phyloP scores from a whole-genome alignment of 1,140 invertebrate species.

The Ceratosolen fusciceps region DNA sequence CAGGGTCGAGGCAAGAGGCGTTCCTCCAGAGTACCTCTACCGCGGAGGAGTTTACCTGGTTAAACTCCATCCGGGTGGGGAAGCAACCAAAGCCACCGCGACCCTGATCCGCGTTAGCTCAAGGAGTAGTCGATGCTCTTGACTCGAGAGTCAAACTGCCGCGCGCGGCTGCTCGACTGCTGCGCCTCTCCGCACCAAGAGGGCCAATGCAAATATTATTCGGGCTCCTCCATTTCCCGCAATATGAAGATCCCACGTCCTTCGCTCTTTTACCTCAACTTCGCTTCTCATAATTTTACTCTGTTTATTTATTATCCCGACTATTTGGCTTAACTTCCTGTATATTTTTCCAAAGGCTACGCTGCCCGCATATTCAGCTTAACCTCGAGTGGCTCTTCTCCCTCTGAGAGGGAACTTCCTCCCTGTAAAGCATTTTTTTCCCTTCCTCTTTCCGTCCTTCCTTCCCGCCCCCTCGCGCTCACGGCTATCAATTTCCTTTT shows the following conservation, averaged over 20 bases:
- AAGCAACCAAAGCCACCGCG: not conserved
- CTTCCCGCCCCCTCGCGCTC: too few relatives aligned
- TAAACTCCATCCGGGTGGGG: slow-evolving; percentile 1
- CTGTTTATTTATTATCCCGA: not conserved
- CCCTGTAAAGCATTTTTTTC: too few relatives aligned
- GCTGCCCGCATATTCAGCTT: not conserved
- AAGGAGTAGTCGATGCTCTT: slow-evolving; percentile 39
- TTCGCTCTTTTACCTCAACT: not conserved
- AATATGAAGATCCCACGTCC: slow-evolving; percentile 5
- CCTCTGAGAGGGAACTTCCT: too few relatives aligned
- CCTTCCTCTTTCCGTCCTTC: too few relatives aligned
- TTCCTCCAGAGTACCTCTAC: slow-evolving; percentile 20
- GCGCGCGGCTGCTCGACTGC: not conserved
- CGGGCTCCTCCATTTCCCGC: slow-evolving; percentile 5
- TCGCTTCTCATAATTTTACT: not conserved
- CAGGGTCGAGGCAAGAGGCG: slow-evolving; percentile 1
- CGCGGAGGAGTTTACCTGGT: not conserved
- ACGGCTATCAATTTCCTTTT: too few relatives aligned
- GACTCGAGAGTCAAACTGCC: slow-evolving; percentile 34
- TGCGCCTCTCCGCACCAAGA: not conserved
- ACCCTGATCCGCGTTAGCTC: slow-evolving; percentile 31
- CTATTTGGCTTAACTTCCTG: not conserved
- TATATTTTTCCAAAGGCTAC: not conserved
- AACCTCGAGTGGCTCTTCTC: not conserved
- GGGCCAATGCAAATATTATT: slow-evolving; percentile 44